A percentile compares a stretch with the other conserved stretches of the same genome.
Evolutionary conservation across 2,888 invertebrate genomes (phyloP).

Genomic region (Chloromyia formosa): DNA sequence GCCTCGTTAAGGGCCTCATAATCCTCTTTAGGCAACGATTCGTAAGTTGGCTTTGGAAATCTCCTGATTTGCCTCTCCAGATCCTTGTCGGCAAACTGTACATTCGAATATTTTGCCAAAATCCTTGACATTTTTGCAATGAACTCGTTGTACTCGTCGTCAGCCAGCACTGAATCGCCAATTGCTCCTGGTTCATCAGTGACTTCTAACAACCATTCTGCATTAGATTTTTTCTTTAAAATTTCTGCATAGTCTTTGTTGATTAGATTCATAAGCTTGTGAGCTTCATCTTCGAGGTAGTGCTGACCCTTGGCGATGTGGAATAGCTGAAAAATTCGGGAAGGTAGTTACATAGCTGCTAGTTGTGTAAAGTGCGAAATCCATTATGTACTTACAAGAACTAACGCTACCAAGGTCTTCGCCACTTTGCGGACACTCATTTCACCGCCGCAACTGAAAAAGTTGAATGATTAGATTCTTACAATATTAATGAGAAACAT

Average conservation of each 20-base stretch:
- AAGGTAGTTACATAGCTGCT: not conserved
- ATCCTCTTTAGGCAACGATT: conserved; percentile 74
- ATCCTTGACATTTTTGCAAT: conserved; percentile 54
- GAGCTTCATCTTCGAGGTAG: conserved; percentile 49
- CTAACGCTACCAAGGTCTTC: not conserved
- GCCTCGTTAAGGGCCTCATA: conserved; percentile 69
- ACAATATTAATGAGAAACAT: too few species aligned
- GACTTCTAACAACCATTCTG: conserved; percentile 57
- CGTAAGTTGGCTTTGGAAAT: conserved; percentile 75
- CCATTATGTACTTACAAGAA: not conserved
- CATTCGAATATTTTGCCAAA: conserved; percentile 51
- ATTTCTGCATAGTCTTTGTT: conserved; percentile 55
- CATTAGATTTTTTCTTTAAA: conserved; percentile 57
- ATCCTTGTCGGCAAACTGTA: conserved; percentile 69
- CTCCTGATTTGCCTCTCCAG: conserved; percentile 77
- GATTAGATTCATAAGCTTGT: conserved; percentile 54
- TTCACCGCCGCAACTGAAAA: too few species aligned
- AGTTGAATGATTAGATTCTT: too few species aligned
- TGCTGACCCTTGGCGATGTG: conserved; percentile 4
- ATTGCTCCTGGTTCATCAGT: conserved; percentile 53
- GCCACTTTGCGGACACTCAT: too few species aligned
- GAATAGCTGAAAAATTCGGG: conserved; percentile 14
- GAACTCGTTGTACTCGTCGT: conserved; percentile 54
- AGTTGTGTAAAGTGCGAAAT: too few species aligned
- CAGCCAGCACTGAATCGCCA: conserved; percentile 47